A percentile compares a stretch with the other conserved stretches of the same genome.
phyloP scores from a whole-genome alignment of 2,888 invertebrate species.

The Ochropleura plecta region DNA sequence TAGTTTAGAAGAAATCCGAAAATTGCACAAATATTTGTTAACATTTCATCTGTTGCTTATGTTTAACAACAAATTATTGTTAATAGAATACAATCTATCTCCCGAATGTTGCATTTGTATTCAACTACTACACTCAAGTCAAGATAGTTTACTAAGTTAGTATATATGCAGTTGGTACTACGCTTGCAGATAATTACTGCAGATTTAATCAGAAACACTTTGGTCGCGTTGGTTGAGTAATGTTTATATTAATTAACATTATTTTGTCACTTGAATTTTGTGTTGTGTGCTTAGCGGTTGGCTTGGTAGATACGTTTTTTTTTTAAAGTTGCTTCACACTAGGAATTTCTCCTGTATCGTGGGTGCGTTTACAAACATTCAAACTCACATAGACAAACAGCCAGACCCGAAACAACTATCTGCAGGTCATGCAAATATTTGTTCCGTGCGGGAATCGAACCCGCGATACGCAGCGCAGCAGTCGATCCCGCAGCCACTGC shows the following conservation, averaged over 20 bases:
- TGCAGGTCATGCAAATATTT: too few species aligned
- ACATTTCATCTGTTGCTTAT: constrained; percentile 17
- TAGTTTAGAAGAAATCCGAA: neutral
- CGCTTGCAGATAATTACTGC: constrained; percentile 1
- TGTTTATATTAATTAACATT: neutral
- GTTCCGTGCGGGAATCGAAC: too few species aligned
- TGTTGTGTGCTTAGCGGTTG: too few species aligned
- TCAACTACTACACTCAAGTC: constrained; percentile 20
- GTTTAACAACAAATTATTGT: constrained; percentile 25
- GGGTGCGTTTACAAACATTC: too few species aligned
- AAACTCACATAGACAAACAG: too few species aligned
- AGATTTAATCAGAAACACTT: constrained; percentile 18
- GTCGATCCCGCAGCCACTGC: too few species aligned
- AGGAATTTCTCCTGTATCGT: too few species aligned
- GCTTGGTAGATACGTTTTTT: too few species aligned
- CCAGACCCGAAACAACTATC: too few species aligned
- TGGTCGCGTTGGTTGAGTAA: neutral
- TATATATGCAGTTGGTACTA: neutral
- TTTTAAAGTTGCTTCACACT: too few species aligned
- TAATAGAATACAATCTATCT: constrained; percentile 27
- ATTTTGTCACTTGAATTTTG: neutral
- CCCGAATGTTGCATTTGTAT: constrained; percentile 37
- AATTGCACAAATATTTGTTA: neutral
- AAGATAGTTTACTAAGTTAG: constrained; percentile 11
- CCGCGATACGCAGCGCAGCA: too few species aligned